Evolutionary conservation across 2,797 vertebrate species (phyloP).

Genomic region (Helarctos malayanus): DNA sequence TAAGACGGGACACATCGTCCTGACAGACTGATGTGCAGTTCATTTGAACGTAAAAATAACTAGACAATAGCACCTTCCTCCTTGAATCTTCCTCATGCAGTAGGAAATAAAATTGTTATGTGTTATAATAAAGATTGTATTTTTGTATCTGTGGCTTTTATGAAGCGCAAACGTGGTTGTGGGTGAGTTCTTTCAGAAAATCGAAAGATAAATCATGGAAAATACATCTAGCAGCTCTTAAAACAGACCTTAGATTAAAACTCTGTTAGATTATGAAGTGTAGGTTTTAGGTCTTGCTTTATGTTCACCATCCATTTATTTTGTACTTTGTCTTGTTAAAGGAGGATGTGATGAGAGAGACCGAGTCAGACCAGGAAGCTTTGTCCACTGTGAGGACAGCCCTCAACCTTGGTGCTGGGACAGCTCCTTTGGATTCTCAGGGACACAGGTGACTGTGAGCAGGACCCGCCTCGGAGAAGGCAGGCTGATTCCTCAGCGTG

Average conservation of each 20-base stretch:
- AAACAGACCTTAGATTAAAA: background rate
- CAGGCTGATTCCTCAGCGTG: fast-evolving
- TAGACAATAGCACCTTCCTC: slow-evolving; percentile 28
- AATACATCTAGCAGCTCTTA: background rate
- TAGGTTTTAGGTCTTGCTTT: background rate
- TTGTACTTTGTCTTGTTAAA: too few relatives aligned
- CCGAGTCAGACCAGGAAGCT: fast-evolving
- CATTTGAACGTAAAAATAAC: slow-evolving; percentile 60
- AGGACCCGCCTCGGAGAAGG: background rate
- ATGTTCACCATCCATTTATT: fast-evolving
- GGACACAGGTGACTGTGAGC: fast-evolving
- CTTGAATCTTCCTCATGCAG: slow-evolving; percentile 6
- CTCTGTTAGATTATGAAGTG: background rate
- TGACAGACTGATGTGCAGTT: slow-evolving; percentile 6
- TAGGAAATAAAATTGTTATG: slow-evolving; percentile 54
- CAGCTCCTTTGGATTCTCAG: background rate
- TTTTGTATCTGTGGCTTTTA: slow-evolving; percentile 29
- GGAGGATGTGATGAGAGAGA: too few relatives aligned
- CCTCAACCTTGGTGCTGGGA: background rate
- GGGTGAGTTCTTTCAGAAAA: slow-evolving; percentile 45
- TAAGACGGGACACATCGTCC: background rate
- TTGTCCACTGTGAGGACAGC: fast-evolving
- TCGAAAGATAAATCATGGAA: slow-evolving; percentile 26
- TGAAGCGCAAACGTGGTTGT: background rate
- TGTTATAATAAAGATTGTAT: slow-evolving; percentile 10